Base-by-base conservation (phyloP, 2,888 invertebrate genomes). In the Pocota personata region DNA sequence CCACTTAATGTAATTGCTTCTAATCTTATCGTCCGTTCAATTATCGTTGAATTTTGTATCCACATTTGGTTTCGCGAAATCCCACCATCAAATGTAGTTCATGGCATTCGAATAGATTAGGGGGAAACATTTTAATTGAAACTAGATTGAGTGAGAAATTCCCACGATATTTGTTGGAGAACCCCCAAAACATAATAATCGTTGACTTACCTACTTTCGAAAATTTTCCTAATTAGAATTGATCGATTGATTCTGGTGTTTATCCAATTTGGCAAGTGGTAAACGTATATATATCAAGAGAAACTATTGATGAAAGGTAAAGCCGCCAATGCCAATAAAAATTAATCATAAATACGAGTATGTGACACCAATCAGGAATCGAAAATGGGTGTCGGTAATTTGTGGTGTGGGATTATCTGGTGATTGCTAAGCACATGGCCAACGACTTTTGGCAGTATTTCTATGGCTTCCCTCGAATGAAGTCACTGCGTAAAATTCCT, bases 331-430 rank as follows among this genome's bases (percentile, higher is more conserved):
- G 58, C 37, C n/a, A 21, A 32, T 5, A 14, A 16, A 58, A 37
- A 37, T 58, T 37, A n/a, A 21, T 58, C 58, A 16, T n/a, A 21
- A 48, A 21, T 48, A 48, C 40, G 58, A 60, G 72, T 48, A 48
- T 58, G 58, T 72, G 72, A 72, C 72, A 72, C 48, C 35, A 14
- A 58, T 60, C 58, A 21, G n/a, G n/a, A 37, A 16, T 6, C 5
- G n/a, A 24, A 32, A 14, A 14, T 32, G 4, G 21, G 10, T 14
- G 27, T 69, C 37, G 43, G 10, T 60, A 57, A 35, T 35, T 35
- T 16, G 32, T 27, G 24, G 16, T 32, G 40, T 58, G n/a, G 37
- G 58, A 35, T 27, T 24, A 24, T 60, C 40, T n/a, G 19, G 19
- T n/a, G 2, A 24, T 2, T 37, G 14, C 21, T n/a, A 5, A 8